Base-by-base conservation (phyloP, 2,113 vertebrate species). In the Noturus placidus region DNA sequence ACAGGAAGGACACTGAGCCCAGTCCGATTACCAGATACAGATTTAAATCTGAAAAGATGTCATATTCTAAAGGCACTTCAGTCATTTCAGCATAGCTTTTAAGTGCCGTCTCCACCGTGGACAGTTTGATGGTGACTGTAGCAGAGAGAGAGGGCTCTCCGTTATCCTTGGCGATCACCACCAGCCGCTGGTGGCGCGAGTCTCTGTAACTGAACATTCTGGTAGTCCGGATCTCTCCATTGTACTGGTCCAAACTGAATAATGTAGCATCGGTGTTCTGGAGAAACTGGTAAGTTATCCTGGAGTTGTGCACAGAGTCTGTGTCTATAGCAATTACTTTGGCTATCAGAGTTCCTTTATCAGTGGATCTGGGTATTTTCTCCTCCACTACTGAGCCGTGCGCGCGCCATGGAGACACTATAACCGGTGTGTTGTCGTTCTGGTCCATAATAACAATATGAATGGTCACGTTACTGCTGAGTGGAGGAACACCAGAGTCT, bases 191-290 rank as follows among this genome's bases (percentile, higher is more conserved):
- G 81, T 89, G 92, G 7, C 91, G 92, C 0, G 94, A 91, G 25
- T 97, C 96, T 89, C 94, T 95, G 92, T 96, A 96, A 88, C 93
- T 93, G 77, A 97, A 95, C 91, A 95, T 95, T 82, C 96, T 95
- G 19, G 94, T 93, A 2, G 96, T 96, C 87, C 96, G 91, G 89
- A 96, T 94, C 92, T 97, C 95, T 0, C 96, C 93, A 0, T 94
- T 94, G 79, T 93, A 93, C 11, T 95, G 94, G 25, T 95, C 93
- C 91, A 97, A 63, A 25, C 94, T 95, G 94, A 96, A 97, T 57
- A 96, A 94, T 25, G 93, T 95, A 72, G 94, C 92, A 22, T 97
- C 95, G 0, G 94, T 94, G 72, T 95, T 95, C 80, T 96, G 95
- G 2, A 95, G 93, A 30, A 96, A 94, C 92, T 95, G 95, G 91